phyloP scores from a whole-genome alignment of 2,113 vertebrate species.

The Pachypanchax playfairii region DNA sequence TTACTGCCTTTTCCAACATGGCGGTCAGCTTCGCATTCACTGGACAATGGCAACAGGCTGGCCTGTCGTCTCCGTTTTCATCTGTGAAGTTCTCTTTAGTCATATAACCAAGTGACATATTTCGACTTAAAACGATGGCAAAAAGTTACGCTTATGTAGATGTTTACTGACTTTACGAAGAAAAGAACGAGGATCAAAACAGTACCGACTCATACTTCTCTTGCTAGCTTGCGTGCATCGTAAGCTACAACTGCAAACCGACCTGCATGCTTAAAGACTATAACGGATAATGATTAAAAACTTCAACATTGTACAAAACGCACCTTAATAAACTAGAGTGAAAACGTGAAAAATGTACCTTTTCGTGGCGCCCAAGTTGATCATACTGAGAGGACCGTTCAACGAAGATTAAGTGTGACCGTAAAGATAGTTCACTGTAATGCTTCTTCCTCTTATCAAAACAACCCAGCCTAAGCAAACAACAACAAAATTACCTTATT shows the following conservation, averaged over 20 bases:
- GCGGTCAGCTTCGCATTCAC: too few species aligned
- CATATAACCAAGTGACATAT: neutral
- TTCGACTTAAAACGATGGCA: too few species aligned
- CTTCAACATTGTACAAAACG: neutral
- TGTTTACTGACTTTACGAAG: neutral
- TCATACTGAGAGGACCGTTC: constrained; percentile 1
- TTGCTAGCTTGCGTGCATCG: constrained; percentile 1
- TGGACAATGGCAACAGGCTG: too few species aligned
- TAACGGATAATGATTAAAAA: neutral
- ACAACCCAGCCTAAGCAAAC: too few species aligned
- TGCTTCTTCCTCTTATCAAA: too few species aligned
- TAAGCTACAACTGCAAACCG: neutral
- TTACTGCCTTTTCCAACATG: too few species aligned
- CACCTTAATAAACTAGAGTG: neutral
- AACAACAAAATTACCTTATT: too few species aligned
- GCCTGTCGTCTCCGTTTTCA: too few species aligned
- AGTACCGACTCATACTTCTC: neutral
- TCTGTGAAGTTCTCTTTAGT: too few species aligned
- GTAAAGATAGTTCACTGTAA: constrained; percentile 13
- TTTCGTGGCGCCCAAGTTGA: neutral
- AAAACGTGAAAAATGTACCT: neutral
- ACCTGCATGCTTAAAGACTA: neutral
- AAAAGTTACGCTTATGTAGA: neutral
- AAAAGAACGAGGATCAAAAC: neutral
- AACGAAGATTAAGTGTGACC: constrained; percentile 3